Percentiles rank a stretch among this genome's conserved stretches.
These are phyloP conservation scores for Zoanthus sociatus DNA, from an alignment of 92 coral and sea anemone genomes.

Conservation along the genomic window DNA sequence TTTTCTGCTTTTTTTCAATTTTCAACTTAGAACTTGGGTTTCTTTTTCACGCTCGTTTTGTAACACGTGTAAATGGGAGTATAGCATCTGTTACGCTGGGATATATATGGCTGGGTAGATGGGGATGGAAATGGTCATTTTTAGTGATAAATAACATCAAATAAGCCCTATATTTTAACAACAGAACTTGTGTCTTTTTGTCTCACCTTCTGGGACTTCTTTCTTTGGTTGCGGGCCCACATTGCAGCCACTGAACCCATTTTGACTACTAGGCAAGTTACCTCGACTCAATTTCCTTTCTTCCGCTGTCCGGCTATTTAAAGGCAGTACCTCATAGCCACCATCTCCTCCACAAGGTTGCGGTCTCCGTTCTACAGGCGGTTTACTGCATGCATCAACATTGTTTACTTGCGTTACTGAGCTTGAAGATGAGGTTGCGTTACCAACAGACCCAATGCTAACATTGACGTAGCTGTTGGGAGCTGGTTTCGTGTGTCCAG, in stretches of 20 bases:
- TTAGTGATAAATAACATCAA: no score
- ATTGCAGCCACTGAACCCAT: neutral
- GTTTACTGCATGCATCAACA: slow-evolving; percentile 5
- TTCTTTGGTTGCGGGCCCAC: slow-evolving; percentile 32
- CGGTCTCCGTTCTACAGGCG: slow-evolving; percentile 16
- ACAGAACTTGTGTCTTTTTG: neutral
- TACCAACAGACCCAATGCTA: neutral
- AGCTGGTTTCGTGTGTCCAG: neutral
- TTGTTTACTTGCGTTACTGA: neutral
- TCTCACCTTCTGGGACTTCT: slow-evolving; percentile 45
- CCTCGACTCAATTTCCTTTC: slow-evolving; percentile 23
- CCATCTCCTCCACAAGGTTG: slow-evolving; percentile 1
- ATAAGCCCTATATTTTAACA: no score
- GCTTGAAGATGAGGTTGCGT: neutral
- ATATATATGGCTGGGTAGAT: no score
- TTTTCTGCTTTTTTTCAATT: no score
- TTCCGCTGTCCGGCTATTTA: slow-evolving; percentile 1
- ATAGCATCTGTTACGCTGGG: no score
- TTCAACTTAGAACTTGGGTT: no score
- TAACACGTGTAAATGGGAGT: no score
- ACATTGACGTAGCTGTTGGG: slow-evolving; percentile 21
- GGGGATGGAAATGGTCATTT: no score
- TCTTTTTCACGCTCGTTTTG: no score
- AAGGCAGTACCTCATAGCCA: slow-evolving; percentile 8
- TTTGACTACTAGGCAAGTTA: neutral